phyloP scores from a whole-genome alignment of 2,113 vertebrate species.

The Paramormyrops kingsleyae region DNA sequence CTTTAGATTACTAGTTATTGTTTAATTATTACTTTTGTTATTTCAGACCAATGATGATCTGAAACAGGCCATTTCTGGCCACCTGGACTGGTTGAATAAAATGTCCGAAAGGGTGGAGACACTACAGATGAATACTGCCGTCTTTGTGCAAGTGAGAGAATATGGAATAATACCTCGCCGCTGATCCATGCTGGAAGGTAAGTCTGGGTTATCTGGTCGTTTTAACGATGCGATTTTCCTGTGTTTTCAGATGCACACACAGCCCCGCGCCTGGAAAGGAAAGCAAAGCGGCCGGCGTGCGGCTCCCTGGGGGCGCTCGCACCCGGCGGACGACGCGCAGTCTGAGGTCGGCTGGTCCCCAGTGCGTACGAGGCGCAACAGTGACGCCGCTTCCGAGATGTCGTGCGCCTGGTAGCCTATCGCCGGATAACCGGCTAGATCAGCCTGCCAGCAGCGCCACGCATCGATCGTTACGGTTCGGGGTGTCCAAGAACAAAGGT shows the following conservation, averaged over 20 bases:
- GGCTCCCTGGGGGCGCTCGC: constrained; percentile 34
- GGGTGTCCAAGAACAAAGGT: not conserved
- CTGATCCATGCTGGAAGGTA: not conserved
- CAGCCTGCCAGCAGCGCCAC: not conserved
- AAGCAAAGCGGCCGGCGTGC: constrained; percentile 44
- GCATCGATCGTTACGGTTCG: not conserved
- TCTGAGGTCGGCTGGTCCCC: constrained; percentile 65
- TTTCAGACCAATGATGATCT: constrained; percentile 50
- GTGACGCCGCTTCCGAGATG: constrained; percentile 69
- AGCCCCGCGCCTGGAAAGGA: constrained; percentile 53
- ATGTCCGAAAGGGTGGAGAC: constrained; percentile 60
- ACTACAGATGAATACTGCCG: constrained; percentile 61
- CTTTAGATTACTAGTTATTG: constrained; percentile 2
- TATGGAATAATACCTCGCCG: not conserved
- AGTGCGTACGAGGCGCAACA: constrained; percentile 55
- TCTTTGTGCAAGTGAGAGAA: constrained; percentile 62
- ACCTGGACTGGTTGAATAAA: constrained; percentile 58
- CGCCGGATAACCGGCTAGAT: not conserved
- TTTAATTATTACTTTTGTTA: not conserved
- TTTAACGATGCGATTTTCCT: not conserved
- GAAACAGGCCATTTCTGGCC: constrained; percentile 52
- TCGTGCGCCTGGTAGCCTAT: constrained; percentile 63
- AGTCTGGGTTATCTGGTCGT: not conserved
- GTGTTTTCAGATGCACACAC: constrained; percentile 60
- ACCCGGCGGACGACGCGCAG: constrained; percentile 48